Base-by-base conservation (phyloP, 2,888 invertebrate species). In the Parascotia fuliginaria region DNA sequence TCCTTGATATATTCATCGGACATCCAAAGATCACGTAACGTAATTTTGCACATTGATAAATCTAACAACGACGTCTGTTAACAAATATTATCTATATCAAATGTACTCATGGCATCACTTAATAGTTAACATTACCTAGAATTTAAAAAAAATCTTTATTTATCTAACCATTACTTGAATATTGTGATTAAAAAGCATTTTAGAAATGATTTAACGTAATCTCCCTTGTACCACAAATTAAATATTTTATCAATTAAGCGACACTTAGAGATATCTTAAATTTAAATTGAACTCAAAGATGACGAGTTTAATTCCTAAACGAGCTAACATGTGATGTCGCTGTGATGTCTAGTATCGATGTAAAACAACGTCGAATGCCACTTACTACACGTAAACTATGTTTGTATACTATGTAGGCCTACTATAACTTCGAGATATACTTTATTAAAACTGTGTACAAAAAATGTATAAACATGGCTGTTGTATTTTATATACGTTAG, bases 151-250 rank as follows among this genome's bases (percentile, higher is more conserved):
- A 75, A 77, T 73, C 68, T 77, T 79, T 76, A 74, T 62, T 79
- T 78, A 80, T 64, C 81, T 82, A 80, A 73, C 59, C 42, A 75
- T 77, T 75, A 76, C 72, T 73, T 75, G 69, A 76, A 75, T 81
- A 79, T 77, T 83, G 80, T 84, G 79, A 83, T 79, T 79, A 81
- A 83, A 83, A 85, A 88, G 86, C 87, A 84, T 87, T 87, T 87
- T 78, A 81, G 69, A 83, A 83, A 85, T 85, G 79, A 79, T 82
- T 81, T 75, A 84, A 84, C 81, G 76, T 82, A 85, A 88, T 85
- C 84, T 87, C 84, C 87, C 85, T 81, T 87, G 79, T 82, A 88
- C 85, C 83, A 79, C 77, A 80, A 83, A 83, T 71, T 70, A 79
- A 81, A 79, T 73, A 77, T 81, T 77, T 52, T 82, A 85, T 69